Evolutionary conservation across 2,797 vertebrate genomes (phyloP), one percentile per base, ranked within the genome.

Genomic region (Pipistrellus pygmaeus): DNA sequence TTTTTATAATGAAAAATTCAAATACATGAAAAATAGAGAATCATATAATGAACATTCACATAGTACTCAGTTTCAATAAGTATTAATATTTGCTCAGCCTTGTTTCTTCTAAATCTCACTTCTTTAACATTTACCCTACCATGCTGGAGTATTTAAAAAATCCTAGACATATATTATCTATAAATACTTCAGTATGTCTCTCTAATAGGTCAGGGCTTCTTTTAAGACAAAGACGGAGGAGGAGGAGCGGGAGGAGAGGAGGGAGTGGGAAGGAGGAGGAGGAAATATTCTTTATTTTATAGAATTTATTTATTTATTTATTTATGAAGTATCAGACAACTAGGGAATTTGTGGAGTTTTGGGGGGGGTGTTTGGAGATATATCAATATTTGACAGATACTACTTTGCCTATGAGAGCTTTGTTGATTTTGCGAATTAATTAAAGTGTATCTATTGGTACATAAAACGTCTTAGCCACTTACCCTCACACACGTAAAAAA

Each of bases 271-370:
- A 44, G 44, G 44, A 44, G 44, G 44, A 64, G 76, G 35, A 72
- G 41, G 76, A 76, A 83, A 62, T 86, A 82, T n/a, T 66, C 18
- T 89, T 82, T 85, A 81, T 62, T 92, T 68, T 55, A 84, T 35
- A 38, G 25, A 35, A 32, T 71, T 38, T 38, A 38, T 38, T 38
- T 38, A 38, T 38, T 35, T 35, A 35, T 35, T 38, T 38, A 38
- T 38, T 21, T 38, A 51, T 72, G 25, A 90, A 81, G 46, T 62
- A 46, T 48, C 8, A 75, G 46, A 6, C 57, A 60, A 21, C 46
- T 62, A 78, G 25, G 78, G 60, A 75, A 69, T 85, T 12, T 81
- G 8, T 73, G 21, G 48, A 44, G 8, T 6, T 66, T 75, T 38
- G 18, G 23, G 55, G 2, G 35, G 8, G 2, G 18, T 72, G 7